Evolutionary conservation across 2,113 vertebrate species (phyloP).

Genomic region (Chiloscyllium plagiosum): DNA sequence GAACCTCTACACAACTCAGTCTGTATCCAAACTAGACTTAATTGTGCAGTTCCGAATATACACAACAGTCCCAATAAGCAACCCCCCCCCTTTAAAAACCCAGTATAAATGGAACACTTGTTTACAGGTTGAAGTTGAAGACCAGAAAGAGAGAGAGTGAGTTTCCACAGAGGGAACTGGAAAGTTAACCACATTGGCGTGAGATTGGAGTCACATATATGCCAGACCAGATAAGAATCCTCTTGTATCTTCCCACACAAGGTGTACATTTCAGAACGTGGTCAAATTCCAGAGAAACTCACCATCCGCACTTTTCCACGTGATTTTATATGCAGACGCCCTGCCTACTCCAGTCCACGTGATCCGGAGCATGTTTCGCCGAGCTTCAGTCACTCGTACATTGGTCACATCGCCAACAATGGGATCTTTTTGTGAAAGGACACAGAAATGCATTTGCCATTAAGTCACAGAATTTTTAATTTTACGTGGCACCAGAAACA

Average conservation of each 20-base stretch:
- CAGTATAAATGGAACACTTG: no score
- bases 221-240: no score
- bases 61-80: no score
- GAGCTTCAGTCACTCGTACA: slow-evolving; percentile 67
- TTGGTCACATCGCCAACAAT: slow-evolving; percentile 69
- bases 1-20: no score
- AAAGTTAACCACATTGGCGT: background rate
- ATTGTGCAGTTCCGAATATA: no score
- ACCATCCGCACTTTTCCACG: slow-evolving; percentile 78
- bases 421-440: slow-evolving; percentile 43
- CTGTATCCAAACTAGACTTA: no score
- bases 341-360: slow-evolving; percentile 81
- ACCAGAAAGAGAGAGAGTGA: no score
- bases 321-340: slow-evolving; percentile 78
- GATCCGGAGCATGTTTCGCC: slow-evolving; percentile 63
- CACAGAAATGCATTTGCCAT: background rate
- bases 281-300: background rate
- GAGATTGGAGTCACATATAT: background rate
- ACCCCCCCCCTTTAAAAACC: no score
- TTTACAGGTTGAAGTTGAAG: no score
- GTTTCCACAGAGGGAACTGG: no score
- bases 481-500: background rate
- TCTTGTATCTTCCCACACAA: background rate
- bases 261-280: no score
- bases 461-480: no score